phyloP scores from a whole-genome alignment of 1,140 invertebrate species.

The Neodiprion fabricii region DNA sequence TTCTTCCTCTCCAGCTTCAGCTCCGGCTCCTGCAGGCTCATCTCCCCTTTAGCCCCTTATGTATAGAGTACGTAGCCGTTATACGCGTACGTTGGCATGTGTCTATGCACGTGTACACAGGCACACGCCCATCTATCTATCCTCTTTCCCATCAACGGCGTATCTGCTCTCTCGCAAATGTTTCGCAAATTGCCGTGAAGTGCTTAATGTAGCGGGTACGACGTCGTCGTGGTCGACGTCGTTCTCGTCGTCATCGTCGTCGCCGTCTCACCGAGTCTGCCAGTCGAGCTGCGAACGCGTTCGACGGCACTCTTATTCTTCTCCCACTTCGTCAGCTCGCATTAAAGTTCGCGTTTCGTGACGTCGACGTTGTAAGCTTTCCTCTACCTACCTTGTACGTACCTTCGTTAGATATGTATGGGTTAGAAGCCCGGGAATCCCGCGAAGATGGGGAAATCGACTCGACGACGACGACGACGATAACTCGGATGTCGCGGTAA shows the following conservation, averaged over 20 bases:
- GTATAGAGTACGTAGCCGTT: background rate
- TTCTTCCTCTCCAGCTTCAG: background rate
- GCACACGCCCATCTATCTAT: background rate
- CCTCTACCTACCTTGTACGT: too few species aligned
- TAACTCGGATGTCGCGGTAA: background rate
- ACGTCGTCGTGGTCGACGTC: conserved; percentile 12
- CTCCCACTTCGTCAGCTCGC: background rate
- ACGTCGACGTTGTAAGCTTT: background rate
- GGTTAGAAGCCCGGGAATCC: too few species aligned
- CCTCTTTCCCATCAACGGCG: background rate
- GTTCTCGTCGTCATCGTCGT: background rate
- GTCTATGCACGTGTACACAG: background rate
- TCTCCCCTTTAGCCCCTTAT: background rate
- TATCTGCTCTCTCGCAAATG: conserved; percentile 49
- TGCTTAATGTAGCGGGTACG: conserved; percentile 56
- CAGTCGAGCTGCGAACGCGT: background rate
- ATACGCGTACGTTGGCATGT: background rate
- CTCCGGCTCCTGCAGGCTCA: background rate
- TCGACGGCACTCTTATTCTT: background rate
- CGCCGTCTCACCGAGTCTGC: too few species aligned
- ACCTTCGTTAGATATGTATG: too few species aligned
- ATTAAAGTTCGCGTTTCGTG: background rate
- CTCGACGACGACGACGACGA: background rate
- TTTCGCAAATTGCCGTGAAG: conserved; percentile 61
- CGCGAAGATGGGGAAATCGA: too few species aligned